These are phyloP conservation scores for Felis catus DNA, from an alignment of 2,113 vertebrate species.

Conservation along the genomic window F.catus_Fca126_mat1.0 CM031419.1:168655001-168655500, in stretches of 20 bases:
- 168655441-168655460: not conserved
- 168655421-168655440: not conserved
- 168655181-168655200: not conserved
- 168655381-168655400: not conserved
- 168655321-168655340: not conserved
- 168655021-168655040: no score
- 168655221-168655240: not conserved
- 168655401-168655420: constrained; percentile 37
- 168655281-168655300: not conserved
- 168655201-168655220: no score
- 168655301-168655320: not conserved
- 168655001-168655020: no score
- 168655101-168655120: no score
- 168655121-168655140: no score
- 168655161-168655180: no score
- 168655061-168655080: no score
- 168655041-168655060: no score
- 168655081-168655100: no score
- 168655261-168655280: not conserved
- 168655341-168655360: not conserved
- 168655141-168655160: no score
- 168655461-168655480: not conserved
- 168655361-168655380: not conserved
- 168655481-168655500: not conserved
- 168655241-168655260: no score